These are phyloP conservation scores for Calliscelio sp. DNA, from an alignment of 2,888 invertebrate species.

Conservation along the genomic window DNA sequence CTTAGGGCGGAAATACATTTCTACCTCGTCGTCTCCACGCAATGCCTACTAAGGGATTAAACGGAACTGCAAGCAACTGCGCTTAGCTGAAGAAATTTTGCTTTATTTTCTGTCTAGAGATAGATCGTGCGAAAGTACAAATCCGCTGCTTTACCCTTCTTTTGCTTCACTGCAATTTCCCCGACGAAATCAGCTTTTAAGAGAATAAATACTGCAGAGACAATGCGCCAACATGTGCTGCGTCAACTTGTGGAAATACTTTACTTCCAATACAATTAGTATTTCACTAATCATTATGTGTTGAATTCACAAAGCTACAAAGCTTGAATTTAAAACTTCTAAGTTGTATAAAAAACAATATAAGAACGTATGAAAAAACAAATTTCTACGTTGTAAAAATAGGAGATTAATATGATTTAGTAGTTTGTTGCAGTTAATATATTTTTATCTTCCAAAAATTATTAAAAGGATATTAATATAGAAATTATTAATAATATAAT, in stretches of 20 bases:
- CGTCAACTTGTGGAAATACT: conserved; percentile 10
- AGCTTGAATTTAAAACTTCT: too few relatives aligned
- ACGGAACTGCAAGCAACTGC: conserved; percentile 28
- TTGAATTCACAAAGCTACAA: neutral
- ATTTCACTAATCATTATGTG: neutral
- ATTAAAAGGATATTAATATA: too few relatives aligned
- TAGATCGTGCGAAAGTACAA: conserved; percentile 56
- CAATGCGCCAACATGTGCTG: conserved; percentile 35
- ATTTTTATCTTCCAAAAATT: too few relatives aligned
- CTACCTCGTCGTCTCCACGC: conserved; percentile 26
- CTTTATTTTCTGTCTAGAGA: conserved; percentile 37
- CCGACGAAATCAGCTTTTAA: conserved; percentile 41
- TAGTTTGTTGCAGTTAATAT: too few relatives aligned
- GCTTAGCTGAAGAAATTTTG: conserved; percentile 52
- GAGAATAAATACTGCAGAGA: conserved; percentile 42
- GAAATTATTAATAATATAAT: too few relatives aligned
- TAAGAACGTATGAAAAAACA: too few relatives aligned
- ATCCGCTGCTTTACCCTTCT: conserved; percentile 29
- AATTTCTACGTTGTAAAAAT: too few relatives aligned
- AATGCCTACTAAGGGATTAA: conserved; percentile 44
- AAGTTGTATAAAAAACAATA: too few relatives aligned
- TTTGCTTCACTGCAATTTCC: conserved; percentile 4
- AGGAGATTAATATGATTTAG: too few relatives aligned
- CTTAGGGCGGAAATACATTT: conserved; percentile 51
- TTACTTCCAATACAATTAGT: neutral